Evolutionary conservation across 2,113 vertebrate species (phyloP).

Genomic region (Dromiciops gliroides): DNA sequence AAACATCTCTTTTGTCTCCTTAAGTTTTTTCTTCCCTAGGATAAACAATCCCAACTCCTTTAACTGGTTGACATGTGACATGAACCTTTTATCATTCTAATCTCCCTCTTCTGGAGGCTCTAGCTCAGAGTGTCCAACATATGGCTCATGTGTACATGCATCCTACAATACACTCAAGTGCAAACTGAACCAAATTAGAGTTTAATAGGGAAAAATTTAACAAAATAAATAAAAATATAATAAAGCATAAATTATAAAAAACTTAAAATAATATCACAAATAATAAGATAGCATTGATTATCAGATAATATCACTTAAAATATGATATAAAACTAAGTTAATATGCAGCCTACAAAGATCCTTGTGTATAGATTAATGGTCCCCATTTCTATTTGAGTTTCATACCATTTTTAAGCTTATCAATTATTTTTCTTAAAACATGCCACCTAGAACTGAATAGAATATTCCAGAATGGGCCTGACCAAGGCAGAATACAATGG

Average conservation of each 20-base stretch:
- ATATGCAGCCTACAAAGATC: not conserved
- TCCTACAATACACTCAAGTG: no score
- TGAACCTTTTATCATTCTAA: no score
- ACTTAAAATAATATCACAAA: not conserved
- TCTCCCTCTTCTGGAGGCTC: no score
- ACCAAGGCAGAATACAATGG: not conserved
- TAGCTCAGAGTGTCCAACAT: no score
- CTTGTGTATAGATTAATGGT: not conserved
- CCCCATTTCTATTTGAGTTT: not conserved
- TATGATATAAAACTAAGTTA: not conserved
- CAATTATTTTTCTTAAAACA: not conserved
- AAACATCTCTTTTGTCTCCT: no score
- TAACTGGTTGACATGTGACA: no score
- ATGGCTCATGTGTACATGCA: no score
- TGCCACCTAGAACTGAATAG: not conserved
- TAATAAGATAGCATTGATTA: not conserved
- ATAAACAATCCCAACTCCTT: no score
- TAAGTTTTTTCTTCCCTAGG: no score
- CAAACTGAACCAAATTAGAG: not conserved
- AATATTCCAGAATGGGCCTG: not conserved
- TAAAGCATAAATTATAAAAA: not conserved
- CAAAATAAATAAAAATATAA: not conserved
- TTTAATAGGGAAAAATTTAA: not conserved
- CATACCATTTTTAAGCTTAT: not conserved
- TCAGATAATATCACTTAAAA: not conserved